These are phyloP conservation scores for Drosophila auraria DNA, from an alignment of 1,140 invertebrate genomes.

Conservation along the genomic window DNA sequence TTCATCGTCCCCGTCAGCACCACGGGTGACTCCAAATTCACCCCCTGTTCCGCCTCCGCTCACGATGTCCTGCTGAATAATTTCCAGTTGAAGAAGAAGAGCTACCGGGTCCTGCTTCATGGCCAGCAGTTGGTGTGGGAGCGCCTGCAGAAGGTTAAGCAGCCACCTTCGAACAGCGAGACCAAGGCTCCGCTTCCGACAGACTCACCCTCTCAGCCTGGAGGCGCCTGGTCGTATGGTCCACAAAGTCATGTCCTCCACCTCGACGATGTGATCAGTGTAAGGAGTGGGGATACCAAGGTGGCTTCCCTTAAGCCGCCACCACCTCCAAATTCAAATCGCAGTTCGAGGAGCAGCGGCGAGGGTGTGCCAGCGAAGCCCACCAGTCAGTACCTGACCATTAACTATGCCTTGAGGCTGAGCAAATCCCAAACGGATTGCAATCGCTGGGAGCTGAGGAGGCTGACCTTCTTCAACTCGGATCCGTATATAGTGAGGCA, in stretches of 20 bases:
- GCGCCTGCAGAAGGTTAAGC: constrained; percentile 79
- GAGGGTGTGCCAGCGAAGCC: constrained; percentile 40
- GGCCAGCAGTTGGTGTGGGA: constrained; percentile 88
- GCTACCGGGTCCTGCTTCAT: constrained; percentile 89
- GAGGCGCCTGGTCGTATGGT: constrained; percentile 58
- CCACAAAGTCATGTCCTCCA: constrained; percentile 68
- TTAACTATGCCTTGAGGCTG: constrained; percentile 88
- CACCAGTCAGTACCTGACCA: constrained; percentile 86
- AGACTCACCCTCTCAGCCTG: constrained; percentile 32
- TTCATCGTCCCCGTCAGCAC: constrained; percentile 10
- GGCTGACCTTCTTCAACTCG: constrained; percentile 87
- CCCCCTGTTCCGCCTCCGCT: constrained; percentile 19
- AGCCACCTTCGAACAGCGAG: constrained; percentile 78
- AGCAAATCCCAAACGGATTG: constrained; percentile 85
- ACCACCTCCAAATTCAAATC: constrained; percentile 6
- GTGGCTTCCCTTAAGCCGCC: constrained; percentile 54
- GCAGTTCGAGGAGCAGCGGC: constrained; percentile 17
- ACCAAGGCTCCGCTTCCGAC: constrained; percentile 59
- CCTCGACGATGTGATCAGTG: constrained; percentile 72
- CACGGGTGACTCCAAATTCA: constrained; percentile 11
- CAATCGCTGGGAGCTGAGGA: constrained; percentile 88
- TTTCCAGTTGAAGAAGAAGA: constrained; percentile 88
- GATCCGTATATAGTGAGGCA: constrained; percentile 88
- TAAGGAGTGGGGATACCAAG: constrained; percentile 67
- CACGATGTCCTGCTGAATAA: constrained; percentile 87